Conservation (phyloP, 1,140 invertebrate genomes). For the Drosophila trapezifrons region DNA sequence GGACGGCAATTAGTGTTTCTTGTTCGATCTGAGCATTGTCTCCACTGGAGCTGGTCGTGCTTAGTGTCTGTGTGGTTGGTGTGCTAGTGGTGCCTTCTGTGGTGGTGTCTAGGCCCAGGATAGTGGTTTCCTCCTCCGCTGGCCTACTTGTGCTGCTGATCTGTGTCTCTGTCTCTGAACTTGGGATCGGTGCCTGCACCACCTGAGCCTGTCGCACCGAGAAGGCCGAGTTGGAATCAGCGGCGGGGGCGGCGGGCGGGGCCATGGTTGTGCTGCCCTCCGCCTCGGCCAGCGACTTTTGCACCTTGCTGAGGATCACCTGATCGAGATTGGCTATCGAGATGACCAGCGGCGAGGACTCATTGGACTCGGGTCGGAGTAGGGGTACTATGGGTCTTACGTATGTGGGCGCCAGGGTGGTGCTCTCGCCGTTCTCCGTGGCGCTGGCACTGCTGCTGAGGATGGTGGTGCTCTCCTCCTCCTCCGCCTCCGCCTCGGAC, state of each 20-base stretch:
- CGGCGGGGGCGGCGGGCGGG: conserved; percentile 30
- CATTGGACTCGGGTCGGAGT: conserved; percentile 82
- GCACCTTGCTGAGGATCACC: conserved; percentile 83
- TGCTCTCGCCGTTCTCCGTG: conserved; percentile 17
- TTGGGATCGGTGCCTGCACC: conserved; percentile 51
- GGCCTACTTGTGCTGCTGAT: conserved; percentile 1
- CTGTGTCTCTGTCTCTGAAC: conserved; percentile 12
- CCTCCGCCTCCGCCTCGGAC: neutral
- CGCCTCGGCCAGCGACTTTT: conserved; percentile 45
- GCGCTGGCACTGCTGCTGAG: conserved; percentile 20
- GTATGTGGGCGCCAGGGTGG: conserved; percentile 52
- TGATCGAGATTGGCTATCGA: conserved; percentile 84
- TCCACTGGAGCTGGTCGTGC: neutral
- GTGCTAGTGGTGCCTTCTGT: conserved; percentile 10
- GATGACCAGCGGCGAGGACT: conserved; percentile 83
- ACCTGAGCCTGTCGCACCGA: conserved; percentile 65
- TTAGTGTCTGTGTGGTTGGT: neutral
- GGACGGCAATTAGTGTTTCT: conserved; percentile 30
- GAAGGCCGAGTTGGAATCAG: conserved; percentile 71
- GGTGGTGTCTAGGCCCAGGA: conserved; percentile 10
- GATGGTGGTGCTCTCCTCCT: conserved; percentile 15
- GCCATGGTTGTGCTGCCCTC: conserved; percentile 9
- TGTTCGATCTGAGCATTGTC: conserved; percentile 3
- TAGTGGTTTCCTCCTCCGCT: conserved; percentile 27
- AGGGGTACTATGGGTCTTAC: conserved; percentile 83